Percentiles rank a stretch among this genome's conserved stretches.
phyloP scores from a whole-genome alignment of 2,797 vertebrate species.

The Myioborus melanocephalus region DNA sequence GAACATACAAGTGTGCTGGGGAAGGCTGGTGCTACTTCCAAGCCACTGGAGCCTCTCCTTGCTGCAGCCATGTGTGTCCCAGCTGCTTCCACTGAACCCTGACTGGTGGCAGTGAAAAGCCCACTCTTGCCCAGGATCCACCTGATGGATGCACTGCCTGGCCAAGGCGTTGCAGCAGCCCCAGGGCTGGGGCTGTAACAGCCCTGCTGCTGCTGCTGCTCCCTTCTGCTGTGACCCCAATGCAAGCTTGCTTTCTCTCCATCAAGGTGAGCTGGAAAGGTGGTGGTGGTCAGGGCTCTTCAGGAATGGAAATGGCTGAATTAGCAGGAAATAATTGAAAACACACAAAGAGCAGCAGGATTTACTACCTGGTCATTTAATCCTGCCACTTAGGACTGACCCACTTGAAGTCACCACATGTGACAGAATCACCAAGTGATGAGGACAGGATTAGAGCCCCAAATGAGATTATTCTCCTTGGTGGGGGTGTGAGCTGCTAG shows the following conservation, averaged over 20 bases:
- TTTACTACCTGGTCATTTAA: neutral
- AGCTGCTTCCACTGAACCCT: neutral
- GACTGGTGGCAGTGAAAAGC: neutral
- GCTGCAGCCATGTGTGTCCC: neutral
- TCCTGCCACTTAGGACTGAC: neutral
- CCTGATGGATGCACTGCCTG: neutral
- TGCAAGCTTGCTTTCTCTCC: neutral
- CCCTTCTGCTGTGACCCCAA: neutral
- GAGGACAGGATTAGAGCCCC: conserved; percentile 11
- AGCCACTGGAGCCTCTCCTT: neutral
- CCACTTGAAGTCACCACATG: neutral
- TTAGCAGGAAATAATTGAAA: neutral
- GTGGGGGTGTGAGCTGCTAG: neutral
- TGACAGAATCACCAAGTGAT: conserved; percentile 9
- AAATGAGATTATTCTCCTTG: neutral
- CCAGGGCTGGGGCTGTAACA: neutral
- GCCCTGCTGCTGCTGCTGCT: neutral
- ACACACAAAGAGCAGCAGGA: neutral
- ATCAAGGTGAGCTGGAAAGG: neutral
- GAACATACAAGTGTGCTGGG: neutral
- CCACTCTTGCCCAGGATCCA: neutral
- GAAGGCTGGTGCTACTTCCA: neutral
- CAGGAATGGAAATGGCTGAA: neutral
- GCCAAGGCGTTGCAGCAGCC: neutral
- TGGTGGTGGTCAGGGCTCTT: neutral